Evolutionary conservation across 2,888 invertebrate genomes (phyloP), one percentile per base, ranked within the genome.

Genomic region (Ametastegia equiseti): DNA sequence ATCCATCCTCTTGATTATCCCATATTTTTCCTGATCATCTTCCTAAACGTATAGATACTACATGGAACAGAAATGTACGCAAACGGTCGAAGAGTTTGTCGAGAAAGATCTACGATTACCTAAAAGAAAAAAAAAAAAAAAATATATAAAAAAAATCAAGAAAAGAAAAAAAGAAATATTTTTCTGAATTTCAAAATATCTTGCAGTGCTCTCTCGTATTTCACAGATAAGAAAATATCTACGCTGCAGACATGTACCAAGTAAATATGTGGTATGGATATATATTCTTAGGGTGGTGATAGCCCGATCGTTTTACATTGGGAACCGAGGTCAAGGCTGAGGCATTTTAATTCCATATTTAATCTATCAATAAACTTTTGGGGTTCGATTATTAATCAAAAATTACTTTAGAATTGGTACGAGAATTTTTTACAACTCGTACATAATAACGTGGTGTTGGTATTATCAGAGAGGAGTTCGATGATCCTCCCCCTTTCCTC

Each of bases 311-410:
- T 5, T 69, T 19, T 15, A 69, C 19, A 13, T 45, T 69, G 42
- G 19, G 27, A 19, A 23, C 39, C 15, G 71, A 33, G 54, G 75
- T 75, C 75, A 75, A 54, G 75, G 75, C 27, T 54, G 36, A 5
- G 13, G 19, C 11, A 19, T 36, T 36, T 11, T 19, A 11, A 57
- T 75, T 11, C 33, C 36, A 54, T 54, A 75, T 19, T 36, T 57
- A 36, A 54, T 75, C 19, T 33, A 50, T 42, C 9, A 50, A 75
- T 54, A 45, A 23, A 30, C 11, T 45, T 15, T 27, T 5, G n/a
- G 27, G 9, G 6, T 1, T 23, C 27, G 27, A 39, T 67, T 23
- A n/a, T 19, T 2, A 39, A 67, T 67, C 11, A 39, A 67, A 39
- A 39, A 19, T 67, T 36, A 3, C 36, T 36, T 67, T 36, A 2